Percentiles rank a stretch among this genome's conserved stretches.
Conservation (phyloP, 1,140 invertebrate genomes). For the Ceratina calcarata region DNA sequence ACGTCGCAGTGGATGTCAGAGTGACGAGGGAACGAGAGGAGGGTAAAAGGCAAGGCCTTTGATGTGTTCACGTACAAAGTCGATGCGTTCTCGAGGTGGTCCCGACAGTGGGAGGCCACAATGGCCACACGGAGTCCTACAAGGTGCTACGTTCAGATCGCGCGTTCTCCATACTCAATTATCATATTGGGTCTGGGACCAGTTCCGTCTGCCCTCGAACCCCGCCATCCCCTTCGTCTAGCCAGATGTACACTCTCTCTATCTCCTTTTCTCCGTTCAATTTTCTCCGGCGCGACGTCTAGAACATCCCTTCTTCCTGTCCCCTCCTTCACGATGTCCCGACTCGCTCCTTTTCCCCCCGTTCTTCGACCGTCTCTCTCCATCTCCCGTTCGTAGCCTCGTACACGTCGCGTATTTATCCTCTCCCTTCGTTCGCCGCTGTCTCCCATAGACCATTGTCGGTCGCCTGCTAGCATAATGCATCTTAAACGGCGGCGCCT, state of each 20-base stretch:
- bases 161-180: constrained; percentile 68
- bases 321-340: background rate
- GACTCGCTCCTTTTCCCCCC: constrained; percentile 12
- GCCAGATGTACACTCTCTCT: constrained; percentile 13
- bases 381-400: constrained; percentile 13
- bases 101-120: constrained; percentile 57
- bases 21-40: background rate
- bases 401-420: constrained; percentile 6
- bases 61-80: constrained; percentile 59
- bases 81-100: constrained; percentile 52
- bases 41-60: constrained; percentile 47
- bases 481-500: constrained; percentile 81
- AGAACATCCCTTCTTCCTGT: constrained; percentile 40
- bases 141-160: constrained; percentile 70
- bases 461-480: constrained; percentile 78
- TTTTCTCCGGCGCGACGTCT: constrained; percentile 41
- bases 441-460: constrained; percentile 70
- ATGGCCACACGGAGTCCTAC: constrained; percentile 58
- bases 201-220: constrained; percentile 56
- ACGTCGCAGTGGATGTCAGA: background rate
- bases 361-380: constrained; percentile 9
- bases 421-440: constrained; percentile 22
- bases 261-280: constrained; percentile 36
- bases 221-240: constrained; percentile 29
- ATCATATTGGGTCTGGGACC: constrained; percentile 70